Percentiles rank a stretch among this genome's conserved stretches.
Conservation (phyloP, 2,797 vertebrate species). For the Antennarius maculatus region DNA sequence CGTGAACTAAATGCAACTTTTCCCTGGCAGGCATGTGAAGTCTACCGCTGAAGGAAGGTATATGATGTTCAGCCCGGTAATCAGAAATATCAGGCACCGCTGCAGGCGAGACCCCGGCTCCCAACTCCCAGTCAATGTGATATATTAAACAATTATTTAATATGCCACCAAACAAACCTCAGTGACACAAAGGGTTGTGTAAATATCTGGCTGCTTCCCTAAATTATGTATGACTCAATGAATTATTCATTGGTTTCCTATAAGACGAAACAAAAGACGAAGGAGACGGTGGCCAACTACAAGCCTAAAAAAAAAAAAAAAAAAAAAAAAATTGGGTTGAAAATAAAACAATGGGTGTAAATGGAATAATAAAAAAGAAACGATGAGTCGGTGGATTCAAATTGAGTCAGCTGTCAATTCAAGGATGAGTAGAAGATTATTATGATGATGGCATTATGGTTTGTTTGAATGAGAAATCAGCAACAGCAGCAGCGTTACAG, state of each 20-base stretch:
- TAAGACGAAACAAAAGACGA: constrained; percentile 54
- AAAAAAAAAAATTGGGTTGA: constrained; percentile 25
- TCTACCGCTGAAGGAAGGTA: constrained; percentile 35
- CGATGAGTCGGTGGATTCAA: constrained; percentile 67
- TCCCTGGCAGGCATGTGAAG: constrained; percentile 35
- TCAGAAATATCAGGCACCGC: constrained; percentile 54
- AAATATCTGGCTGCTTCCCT: constrained; percentile 77
- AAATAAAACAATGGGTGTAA: constrained; percentile 67
- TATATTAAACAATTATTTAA: constrained; percentile 85
- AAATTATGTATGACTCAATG: constrained; percentile 78
- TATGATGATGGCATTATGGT: constrained; percentile 62
- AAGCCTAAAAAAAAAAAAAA: background rate
- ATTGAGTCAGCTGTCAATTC: constrained; percentile 69
- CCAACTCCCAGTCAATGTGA: constrained; percentile 78
- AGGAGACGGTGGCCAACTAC: constrained; percentile 40
- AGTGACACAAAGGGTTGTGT: constrained; percentile 78
- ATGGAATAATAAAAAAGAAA: constrained; percentile 60
- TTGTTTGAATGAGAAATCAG: constrained; percentile 60
- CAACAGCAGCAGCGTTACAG: constrained; percentile 41
- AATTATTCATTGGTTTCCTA: constrained; percentile 73
- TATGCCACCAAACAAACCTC: constrained; percentile 83
- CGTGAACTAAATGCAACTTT: constrained; percentile 34
- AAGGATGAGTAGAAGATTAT: constrained; percentile 67
- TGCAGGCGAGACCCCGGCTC: constrained; percentile 37
- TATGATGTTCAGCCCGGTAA: constrained; percentile 43